phyloP scores from a whole-genome alignment of 2,113 vertebrate genomes.

The Sinocyclocheilus rhinocerous region DNA sequence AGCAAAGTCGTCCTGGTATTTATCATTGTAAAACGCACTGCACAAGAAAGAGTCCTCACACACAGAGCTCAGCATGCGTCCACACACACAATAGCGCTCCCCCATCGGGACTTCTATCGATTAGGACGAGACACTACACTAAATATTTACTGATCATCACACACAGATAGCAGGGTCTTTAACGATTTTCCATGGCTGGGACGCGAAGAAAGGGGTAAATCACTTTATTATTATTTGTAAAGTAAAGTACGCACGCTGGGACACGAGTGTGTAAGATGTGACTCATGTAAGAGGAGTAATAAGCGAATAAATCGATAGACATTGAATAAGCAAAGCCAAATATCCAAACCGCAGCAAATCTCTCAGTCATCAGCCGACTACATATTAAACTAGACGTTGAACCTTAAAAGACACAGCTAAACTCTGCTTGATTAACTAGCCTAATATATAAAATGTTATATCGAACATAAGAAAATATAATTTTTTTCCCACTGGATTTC shows the following conservation, averaged over 20 bases:
- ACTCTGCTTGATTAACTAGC: background rate
- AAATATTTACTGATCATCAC: conserved; percentile 99
- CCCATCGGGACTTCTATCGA: conserved; percentile 88
- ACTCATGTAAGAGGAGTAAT: conserved; percentile 82
- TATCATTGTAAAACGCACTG: conserved; percentile 56
- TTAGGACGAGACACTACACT: conserved; percentile 88
- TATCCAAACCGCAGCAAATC: background rate
- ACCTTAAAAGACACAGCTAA: background rate
- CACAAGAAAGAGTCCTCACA: conserved; percentile 68
- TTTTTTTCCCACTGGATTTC: background rate
- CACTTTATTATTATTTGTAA: conserved; percentile 94
- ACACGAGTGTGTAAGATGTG: conserved; percentile 86
- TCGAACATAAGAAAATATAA: background rate
- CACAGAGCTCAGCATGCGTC: conserved; percentile 72
- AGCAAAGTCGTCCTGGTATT: conserved; percentile 21
- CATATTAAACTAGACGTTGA: background rate
- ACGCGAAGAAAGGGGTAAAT: conserved; percentile 85
- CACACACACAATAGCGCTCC: conserved; percentile 78
- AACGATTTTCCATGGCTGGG: conserved; percentile 88
- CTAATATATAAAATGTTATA: background rate
- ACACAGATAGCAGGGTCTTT: conserved; percentile 88
- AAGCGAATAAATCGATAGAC: conserved; percentile 88
- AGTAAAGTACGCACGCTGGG: conserved; percentile 86
- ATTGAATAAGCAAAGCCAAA: conserved; percentile 82
- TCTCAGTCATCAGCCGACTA: background rate